Conservation (phyloP, 2,888 invertebrate species). For the Stramonita haemastoma region DNA sequence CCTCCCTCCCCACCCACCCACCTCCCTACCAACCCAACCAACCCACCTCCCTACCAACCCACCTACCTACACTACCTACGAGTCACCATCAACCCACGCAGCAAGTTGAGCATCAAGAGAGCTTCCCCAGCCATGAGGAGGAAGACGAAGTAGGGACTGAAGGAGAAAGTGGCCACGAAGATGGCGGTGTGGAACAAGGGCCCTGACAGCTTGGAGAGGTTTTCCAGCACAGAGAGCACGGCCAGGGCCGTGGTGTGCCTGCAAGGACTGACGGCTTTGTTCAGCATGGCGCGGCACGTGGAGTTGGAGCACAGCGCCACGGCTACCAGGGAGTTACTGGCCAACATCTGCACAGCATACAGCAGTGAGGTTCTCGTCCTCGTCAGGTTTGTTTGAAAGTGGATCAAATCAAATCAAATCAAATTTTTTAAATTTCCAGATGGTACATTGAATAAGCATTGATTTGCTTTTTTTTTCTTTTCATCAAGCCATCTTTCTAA, state of each 20-base stretch:
- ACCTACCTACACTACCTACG: not conserved
- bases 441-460: no score
- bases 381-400: no score
- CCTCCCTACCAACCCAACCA: no score
- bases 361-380: no score
- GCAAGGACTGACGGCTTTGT: not conserved
- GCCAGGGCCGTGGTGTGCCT: not conserved
- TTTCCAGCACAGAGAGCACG: not conserved
- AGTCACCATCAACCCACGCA: not conserved
- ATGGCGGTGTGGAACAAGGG: not conserved
- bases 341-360: not conserved
- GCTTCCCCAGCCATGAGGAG: not conserved
- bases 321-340: not conserved
- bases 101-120: not conserved
- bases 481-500: no score
- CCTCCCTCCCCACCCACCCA: no score
- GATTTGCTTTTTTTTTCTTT: no score
- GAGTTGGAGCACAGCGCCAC: not conserved
- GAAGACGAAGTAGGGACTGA: not conserved
- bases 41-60: no score
- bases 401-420: no score
- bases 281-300: not conserved
- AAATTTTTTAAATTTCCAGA: no score
- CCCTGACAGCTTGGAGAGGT: not conserved
- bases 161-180: conserved; percentile 6